Evolutionary conservation across 2,797 vertebrate genomes (phyloP), one percentile per base, ranked within the genome.

Genomic region (Acanthiza pusilla): DNA sequence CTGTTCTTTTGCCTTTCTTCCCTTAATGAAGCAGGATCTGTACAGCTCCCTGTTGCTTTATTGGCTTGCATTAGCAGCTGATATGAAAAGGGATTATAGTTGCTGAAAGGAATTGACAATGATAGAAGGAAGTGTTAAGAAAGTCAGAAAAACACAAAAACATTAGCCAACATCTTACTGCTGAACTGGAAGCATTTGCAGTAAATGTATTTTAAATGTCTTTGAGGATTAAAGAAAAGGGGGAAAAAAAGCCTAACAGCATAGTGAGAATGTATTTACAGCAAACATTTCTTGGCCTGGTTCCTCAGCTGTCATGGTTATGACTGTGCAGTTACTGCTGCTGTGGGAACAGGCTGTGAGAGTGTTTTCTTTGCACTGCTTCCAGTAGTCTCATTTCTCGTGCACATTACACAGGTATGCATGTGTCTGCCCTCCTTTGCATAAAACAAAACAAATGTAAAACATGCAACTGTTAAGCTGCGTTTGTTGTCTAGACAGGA

Each of bases 201-300:
- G 54, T 91, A 79, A 92, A 86, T 84, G 40, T 86, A 62, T 93
- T 91, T 89, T 95, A 85, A 58, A 67, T 92, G 70, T 91, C 87
- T 95, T 91, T 58, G 50, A 94, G 58, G 65, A 85, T 91, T 89
- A 9, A 80, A 74, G 88, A 82, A 21, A 17, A 51, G 32, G 54
- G 21, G 13, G 7, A 25, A 58, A 77, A 82, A 50, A 70, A 36
- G 32, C 83, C 72, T 90, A 89, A 77, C 72, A 61, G 38, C 50
- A n/a, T 50, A 89, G 89, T 76, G 82, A 92, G 89, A 95, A 84
- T 51, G n/a, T 95, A 93, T 96, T 96, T 96, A 92, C 89, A 94
- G 82, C 85, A 96, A 96, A 94, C 93, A 90, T 86, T 94, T 96
- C 76, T 94, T 96, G 93, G 94, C 89, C 62, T 89, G 75, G 21